These are phyloP conservation scores for Neomonachus schauinslandi DNA, from an alignment of 2,113 vertebrate genomes.

Conservation along the genomic window DNA sequence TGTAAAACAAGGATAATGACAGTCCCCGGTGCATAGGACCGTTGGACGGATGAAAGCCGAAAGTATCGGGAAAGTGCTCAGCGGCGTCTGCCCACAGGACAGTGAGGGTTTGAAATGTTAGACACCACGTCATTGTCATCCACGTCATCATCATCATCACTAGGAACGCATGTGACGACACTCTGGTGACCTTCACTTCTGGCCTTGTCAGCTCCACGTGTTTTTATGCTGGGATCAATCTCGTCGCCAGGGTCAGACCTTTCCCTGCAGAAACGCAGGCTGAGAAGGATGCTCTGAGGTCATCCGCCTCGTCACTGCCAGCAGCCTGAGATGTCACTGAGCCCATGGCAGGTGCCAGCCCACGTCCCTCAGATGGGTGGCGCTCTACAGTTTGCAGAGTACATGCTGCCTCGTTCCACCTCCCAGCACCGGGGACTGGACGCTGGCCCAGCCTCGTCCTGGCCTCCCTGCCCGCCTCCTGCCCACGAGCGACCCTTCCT, in stretches of 20 bases:
- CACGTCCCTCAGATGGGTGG: fast-evolving
- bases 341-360: not conserved
- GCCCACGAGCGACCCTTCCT: fast-evolving
- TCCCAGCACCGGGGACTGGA: not conserved
- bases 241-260: not conserved
- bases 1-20: not conserved
- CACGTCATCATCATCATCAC: too few relatives aligned
- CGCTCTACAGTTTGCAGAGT: not conserved
- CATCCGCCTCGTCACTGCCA: not conserved
- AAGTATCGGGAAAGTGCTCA: not conserved
- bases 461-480: not conserved
- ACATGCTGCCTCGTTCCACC: fast-evolving
- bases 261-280: not conserved
- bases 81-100: fast-evolving
- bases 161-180: not conserved
- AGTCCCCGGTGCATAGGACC: not conserved
- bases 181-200: not conserved
- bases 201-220: not conserved
- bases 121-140: too few relatives aligned
- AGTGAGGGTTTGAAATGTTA: not conserved
- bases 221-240: not conserved
- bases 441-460: not conserved
- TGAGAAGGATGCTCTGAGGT: not conserved
- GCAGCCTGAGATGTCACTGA: not conserved
- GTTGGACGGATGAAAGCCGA: not conserved